phyloP scores from a whole-genome alignment of 2,888 invertebrate genomes.

The Portevinia maculata region DNA sequence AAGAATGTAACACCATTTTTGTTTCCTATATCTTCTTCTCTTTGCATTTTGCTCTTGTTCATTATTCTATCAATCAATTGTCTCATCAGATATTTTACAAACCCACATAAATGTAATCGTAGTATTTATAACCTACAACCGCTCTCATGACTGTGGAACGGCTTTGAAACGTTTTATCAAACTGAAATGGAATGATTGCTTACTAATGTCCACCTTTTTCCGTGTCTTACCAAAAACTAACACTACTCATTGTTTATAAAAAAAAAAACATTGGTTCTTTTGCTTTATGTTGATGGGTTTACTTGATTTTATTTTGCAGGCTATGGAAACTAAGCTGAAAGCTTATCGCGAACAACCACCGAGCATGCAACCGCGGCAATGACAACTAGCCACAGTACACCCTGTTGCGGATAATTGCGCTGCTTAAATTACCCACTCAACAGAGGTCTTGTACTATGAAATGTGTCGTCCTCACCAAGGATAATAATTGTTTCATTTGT shows the following conservation, averaged over 20 bases:
- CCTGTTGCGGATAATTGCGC: constrained; percentile 76
- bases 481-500: constrained; percentile 72
- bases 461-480: constrained; percentile 48
- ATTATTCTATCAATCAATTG: background rate
- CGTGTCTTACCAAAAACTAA: constrained; percentile 33
- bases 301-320: constrained; percentile 77
- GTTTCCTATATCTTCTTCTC: constrained; percentile 40
- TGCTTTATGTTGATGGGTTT: background rate
- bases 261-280: background rate
- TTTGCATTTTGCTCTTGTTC: constrained; percentile 33
- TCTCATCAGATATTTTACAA: constrained; percentile 10
- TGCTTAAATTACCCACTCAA: constrained; percentile 65
- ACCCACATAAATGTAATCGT: constrained; percentile 14
- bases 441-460: constrained; percentile 73
- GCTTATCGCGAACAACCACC: constrained; percentile 82
- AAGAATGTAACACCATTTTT: constrained; percentile 67
- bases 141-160: constrained; percentile 7
- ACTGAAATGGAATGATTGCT: constrained; percentile 62
- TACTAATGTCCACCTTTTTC: constrained; percentile 35
- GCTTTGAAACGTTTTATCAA: constrained; percentile 61
- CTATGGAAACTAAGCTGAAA: constrained; percentile 83
- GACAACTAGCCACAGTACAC: constrained; percentile 78
- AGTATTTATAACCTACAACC: constrained; percentile 36
- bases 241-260: background rate
- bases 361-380: constrained; percentile 81